phyloP scores from a whole-genome alignment of 2,113 vertebrate genomes.

The Burhinus bistriatus region DNA sequence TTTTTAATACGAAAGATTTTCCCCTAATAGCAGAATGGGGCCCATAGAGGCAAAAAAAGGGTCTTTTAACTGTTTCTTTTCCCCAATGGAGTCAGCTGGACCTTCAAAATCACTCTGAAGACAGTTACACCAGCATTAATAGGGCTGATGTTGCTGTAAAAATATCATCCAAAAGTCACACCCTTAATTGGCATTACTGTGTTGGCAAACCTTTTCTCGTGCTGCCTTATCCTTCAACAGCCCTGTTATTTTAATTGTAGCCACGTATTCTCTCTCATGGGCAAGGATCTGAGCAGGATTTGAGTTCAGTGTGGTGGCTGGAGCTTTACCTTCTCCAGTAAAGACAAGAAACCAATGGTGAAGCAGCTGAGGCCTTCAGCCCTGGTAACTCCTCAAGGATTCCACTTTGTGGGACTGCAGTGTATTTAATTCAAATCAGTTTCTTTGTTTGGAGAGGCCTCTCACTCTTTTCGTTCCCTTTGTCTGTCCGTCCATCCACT shows the following conservation, averaged over 20 bases:
- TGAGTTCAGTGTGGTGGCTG: not conserved
- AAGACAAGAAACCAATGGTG: not conserved
- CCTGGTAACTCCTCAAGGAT: not conserved
- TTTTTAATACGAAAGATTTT: not conserved
- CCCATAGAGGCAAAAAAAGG: not conserved
- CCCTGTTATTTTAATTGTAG: not conserved
- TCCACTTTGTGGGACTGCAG: not conserved
- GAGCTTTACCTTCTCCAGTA: not conserved
- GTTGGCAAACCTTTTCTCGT: not conserved
- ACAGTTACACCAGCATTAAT: not conserved
- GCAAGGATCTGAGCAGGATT: not conserved
- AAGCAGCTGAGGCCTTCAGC: not conserved
- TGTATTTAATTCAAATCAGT: not conserved
- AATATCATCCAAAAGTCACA: slow-evolving; percentile 17
- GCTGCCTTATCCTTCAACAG: not conserved
- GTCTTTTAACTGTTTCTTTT: not conserved
- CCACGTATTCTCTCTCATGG: not conserved
- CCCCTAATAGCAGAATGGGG: not conserved
- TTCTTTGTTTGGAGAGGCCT: not conserved
- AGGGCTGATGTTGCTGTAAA: not conserved
- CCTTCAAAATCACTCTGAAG: not conserved
- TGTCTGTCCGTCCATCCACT: not conserved
- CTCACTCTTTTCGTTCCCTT: not conserved
- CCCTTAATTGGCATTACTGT: not conserved
- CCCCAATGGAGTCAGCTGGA: not conserved